phyloP scores from a whole-genome alignment of 2,888 invertebrate genomes.

The Anagyrus pseudococci region DNA sequence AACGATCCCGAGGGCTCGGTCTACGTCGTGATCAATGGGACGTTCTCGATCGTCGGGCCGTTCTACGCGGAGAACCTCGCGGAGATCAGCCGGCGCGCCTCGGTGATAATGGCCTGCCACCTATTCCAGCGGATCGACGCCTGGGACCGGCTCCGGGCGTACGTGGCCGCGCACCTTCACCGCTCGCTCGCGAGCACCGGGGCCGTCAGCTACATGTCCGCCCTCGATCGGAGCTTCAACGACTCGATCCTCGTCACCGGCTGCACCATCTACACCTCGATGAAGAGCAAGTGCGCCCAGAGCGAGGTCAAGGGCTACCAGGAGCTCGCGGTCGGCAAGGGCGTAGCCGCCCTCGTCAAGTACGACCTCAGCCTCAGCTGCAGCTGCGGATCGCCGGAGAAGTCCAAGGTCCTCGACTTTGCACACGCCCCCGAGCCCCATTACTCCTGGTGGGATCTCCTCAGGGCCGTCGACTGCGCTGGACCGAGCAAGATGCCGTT shows the following conservation, averaged over 20 bases:
- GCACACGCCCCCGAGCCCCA: background rate
- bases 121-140: background rate
- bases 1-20: background rate
- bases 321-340: background rate
- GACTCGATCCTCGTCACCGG: background rate
- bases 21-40: background rate
- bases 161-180: background rate
- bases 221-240: background rate
- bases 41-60: background rate
- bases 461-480: background rate
- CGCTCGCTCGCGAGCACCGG: background rate
- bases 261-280: background rate
- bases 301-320: background rate
- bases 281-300: background rate
- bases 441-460: background rate
- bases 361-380: background rate
- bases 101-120: background rate
- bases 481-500: background rate
- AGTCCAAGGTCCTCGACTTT: background rate
- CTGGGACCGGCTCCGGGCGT: background rate
- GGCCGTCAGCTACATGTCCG: background rate
- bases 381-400: background rate
- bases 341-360: background rate
- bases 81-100: background rate
- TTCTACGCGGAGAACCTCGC: background rate